A percentile compares a stretch with the other conserved stretches of the same genome.
These are phyloP conservation scores for Protobothrops flavoviridis DNA, from an alignment of 2,113 vertebrate species.

Conservation along the genomic window DNA sequence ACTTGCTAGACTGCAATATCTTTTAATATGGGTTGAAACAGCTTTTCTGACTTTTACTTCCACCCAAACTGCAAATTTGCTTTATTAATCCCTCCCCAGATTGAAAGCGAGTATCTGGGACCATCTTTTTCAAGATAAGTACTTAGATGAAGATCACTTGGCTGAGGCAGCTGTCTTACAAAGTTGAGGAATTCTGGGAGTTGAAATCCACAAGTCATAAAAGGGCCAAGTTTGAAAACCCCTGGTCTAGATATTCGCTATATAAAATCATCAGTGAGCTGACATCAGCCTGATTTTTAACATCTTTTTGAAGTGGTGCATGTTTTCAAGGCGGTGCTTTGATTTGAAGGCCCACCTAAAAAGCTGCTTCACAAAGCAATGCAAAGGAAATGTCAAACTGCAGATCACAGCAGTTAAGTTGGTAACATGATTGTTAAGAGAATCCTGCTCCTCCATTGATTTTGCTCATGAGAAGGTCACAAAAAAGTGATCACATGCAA, in stretches of 20 bases:
- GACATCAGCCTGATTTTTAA: background rate
- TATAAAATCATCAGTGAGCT: background rate
- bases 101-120: background rate
- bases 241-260: no score
- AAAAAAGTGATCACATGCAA: no score
- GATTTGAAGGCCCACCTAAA: background rate
- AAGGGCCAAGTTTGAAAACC: no score
- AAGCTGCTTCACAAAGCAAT: background rate
- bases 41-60: background rate
- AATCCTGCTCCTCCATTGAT: no score
- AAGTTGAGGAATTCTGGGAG: background rate
- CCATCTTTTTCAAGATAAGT: no score
- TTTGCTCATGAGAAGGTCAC: no score
- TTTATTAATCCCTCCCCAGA: background rate
- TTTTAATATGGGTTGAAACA: background rate
- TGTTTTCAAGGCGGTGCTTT: background rate
- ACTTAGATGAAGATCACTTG: background rate
- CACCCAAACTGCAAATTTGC: background rate
- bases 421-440: no score
- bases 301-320: background rate
- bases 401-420: no score
- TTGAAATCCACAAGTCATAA: no score
- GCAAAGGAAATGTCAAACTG: background rate
- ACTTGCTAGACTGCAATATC: background rate
- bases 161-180: background rate